Evolutionary conservation across 2,113 vertebrate genomes (phyloP), one percentile per base, ranked within the genome.

Genomic region (Piprites chloris): DNA sequence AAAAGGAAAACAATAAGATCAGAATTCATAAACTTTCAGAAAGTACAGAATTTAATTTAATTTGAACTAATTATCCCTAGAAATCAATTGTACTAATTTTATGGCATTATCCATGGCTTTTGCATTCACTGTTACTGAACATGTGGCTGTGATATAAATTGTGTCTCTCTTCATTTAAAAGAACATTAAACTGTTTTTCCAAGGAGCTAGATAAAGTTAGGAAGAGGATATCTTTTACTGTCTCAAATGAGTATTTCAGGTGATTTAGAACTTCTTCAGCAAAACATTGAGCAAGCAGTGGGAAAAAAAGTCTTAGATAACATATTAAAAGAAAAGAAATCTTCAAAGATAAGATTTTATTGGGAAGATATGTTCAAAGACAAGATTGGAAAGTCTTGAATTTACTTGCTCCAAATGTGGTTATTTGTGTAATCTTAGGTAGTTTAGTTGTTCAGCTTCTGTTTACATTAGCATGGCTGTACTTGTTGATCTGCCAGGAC

Each of bases 51-150:
- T 47, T 89, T 62, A 85, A 37, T 81, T 92, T 65, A 56, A 66
- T 87, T 91, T 85, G 27, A 72, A 74, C 33, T 79, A 91, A 49
- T 82, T 94, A 83, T 39, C 14, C 39, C 42, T 41, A 30, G 56
- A 49, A 95, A 76, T 73, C 46, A 87, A 33, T 19, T 56, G 9
- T 35, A 61, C 17, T 71, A 3, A 5, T 90, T 89, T 94, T 79
- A 89, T 42, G 27, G 9, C 4, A 46, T 78, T 82, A 39, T 66
- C 16, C 23, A 20, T 52, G 32, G 12, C 8, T 82, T 76, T 81
- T 75, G 4, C 8, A 74, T 66, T 33, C 4, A 1, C 30, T 73
- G 12, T 79, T 32, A 35, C 37, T 56, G 56, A 74, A 72, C 5
- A 2, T 22, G 8, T 23, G 14, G 4, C 26, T 77, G 39, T 63